Conservation (phyloP, 2,113 vertebrate genomes). For the Isichthys henryi region DNA sequence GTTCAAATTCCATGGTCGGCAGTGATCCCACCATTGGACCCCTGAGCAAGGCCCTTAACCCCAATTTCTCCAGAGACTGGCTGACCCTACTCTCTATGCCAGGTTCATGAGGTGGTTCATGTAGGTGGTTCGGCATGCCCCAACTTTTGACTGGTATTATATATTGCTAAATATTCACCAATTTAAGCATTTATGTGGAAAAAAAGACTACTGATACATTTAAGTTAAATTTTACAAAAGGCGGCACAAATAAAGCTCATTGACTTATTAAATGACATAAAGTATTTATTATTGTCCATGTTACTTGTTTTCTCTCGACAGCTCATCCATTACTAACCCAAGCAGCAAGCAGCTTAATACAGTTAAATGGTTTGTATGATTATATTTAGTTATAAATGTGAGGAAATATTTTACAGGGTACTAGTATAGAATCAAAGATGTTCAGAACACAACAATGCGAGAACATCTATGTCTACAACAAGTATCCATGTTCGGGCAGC, state of each 20-base stretch:
- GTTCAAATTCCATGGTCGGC: neutral
- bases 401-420: neutral
- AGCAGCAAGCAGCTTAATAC: neutral
- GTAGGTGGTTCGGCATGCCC: neutral
- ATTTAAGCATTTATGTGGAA: neutral
- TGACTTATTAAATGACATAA: neutral
- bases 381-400: conserved; percentile 9
- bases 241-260: neutral
- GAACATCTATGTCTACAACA: neutral
- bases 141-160: neutral
- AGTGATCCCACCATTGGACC: neutral
- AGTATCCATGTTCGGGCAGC: neutral
- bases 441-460: neutral
- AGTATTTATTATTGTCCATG: conserved; percentile 14
- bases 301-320: neutral
- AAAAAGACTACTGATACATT: neutral
- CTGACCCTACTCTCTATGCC: neutral
- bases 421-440: neutral
- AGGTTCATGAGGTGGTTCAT: neutral
- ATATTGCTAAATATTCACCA: neutral
- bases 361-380: neutral
- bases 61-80: neutral
- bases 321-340: neutral
- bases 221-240: neutral
- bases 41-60: neutral